Base-by-base conservation (phyloP, 2,113 vertebrate genomes). In the Melanostigma gelatinosum region DNA sequence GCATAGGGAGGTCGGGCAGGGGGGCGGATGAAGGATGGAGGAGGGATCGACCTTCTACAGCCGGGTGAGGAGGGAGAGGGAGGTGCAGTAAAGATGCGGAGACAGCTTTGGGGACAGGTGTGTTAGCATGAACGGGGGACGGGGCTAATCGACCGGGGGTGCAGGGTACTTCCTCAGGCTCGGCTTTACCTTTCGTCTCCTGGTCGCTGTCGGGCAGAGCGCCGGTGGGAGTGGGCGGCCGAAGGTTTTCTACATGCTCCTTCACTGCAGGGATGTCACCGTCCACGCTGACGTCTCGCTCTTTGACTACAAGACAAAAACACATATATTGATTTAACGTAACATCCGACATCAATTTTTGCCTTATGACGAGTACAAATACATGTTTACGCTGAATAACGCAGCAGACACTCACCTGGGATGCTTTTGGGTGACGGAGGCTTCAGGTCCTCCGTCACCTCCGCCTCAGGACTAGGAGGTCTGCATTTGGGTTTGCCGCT, bases 181-280 rank as follows among this genome's bases (percentile, higher is more conserved):
- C 95, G 0, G 36, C 77, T 68, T 93, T 95, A 66, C 91, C 86
- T 93, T 65, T 93, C 0, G 60, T 70, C 34, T 96, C 96, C 72
- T 90, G 89, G 85, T 90, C 89, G 60, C 92, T 92, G 68, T 96
- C 95, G 0, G 93, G 93, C 34, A 95, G 91, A 16, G 91, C 86
- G 36, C 92, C 95, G 3, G 91, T 93, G 0, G 96, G 96, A 7
- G 96, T 78, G 0, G 94, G 86, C 0, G 96, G 94, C 57, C 94
- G 91, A 27, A 95, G 80, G 1, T 50, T 75, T 2, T 81, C 88
- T 9, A 82, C 72, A 32, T 87, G 92, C 15, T 95, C 94, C 80
- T 87, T 95, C n/a, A 90, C 88, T 40, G 67, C 54, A 3, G 92
- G 80, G 11, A 90, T 60, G 63, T 83, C 88, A 0, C 93, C 79